Evolutionary conservation across 2,888 invertebrate genomes (phyloP).

Genomic region (Orchesellides sinensis): DNA sequence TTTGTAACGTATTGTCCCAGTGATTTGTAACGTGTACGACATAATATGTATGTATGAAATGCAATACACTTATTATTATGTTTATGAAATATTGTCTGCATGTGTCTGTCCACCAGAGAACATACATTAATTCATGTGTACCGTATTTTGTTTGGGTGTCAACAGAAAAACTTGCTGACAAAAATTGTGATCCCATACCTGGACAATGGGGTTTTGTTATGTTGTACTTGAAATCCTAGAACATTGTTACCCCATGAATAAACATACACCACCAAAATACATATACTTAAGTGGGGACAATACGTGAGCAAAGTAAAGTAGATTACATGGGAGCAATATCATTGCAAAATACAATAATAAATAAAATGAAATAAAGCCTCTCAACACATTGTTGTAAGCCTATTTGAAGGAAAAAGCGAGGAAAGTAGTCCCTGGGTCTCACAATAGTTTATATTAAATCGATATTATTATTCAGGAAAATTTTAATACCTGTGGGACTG

Average conservation of each 20-base stretch:
- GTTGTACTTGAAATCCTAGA: no score
- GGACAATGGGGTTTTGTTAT: background rate
- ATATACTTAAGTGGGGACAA: no score
- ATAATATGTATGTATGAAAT: no score
- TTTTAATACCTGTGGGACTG: constrained; percentile 65
- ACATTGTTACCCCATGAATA: background rate
- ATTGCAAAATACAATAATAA: background rate
- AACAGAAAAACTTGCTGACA: background rate
- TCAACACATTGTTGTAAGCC: no score
- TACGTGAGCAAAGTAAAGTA: constrained; percentile 25
- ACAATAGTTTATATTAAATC: constrained; percentile 58
- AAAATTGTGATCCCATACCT: background rate
- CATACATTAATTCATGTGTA: background rate
- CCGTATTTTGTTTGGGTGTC: constrained; percentile 2
- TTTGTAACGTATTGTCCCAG: no score
- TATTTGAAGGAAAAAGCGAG: no score
- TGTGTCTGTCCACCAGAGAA: background rate
- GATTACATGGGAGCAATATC: background rate
- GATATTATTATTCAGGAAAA: constrained; percentile 36
- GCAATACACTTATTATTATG: background rate
- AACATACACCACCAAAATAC: no score
- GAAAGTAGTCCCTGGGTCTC: no score
- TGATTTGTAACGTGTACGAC: no score
- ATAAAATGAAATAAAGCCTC: no score
- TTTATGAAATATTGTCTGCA: background rate